These are phyloP conservation scores for Rhagoletis pomonella DNA, from an alignment of 1,140 invertebrate genomes.

Conservation along the genomic window DNA sequence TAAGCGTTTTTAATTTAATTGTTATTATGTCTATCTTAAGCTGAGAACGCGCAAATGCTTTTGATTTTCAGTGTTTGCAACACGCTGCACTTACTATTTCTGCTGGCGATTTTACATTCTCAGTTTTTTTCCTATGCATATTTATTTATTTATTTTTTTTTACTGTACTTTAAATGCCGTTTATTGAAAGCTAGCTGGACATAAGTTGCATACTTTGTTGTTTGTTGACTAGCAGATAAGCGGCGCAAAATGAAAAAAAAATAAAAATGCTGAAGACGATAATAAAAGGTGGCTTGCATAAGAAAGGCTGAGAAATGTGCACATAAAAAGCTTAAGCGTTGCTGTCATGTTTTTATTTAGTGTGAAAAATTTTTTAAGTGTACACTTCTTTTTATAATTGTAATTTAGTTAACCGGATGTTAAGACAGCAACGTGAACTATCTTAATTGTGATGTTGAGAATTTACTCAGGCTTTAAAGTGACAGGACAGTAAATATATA, in stretches of 20 bases:
- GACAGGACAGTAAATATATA: not conserved
- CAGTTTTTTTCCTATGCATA: not conserved
- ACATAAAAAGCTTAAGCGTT: not conserved
- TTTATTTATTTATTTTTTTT: not conserved
- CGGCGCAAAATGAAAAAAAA: not conserved
- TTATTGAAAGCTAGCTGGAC: not conserved
- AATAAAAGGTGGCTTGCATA: not conserved
- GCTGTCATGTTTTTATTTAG: constrained; percentile 28
- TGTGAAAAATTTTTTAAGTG: constrained; percentile 29
- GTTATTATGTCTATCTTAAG: constrained; percentile 49
- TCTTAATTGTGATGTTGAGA: not conserved
- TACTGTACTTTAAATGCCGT: not conserved
- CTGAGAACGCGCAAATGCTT: constrained; percentile 20
- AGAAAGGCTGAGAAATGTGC: not conserved
- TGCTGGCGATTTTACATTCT: not conserved
- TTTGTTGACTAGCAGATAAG: not conserved
- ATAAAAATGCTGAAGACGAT: not conserved
- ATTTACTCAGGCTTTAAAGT: not conserved
- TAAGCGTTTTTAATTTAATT: constrained; percentile 55
- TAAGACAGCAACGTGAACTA: not conserved
- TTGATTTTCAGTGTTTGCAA: constrained; percentile 47
- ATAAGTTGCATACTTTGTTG: not conserved
- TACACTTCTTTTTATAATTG: constrained; percentile 32
- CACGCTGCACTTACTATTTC: not conserved
- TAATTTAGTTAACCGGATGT: constrained; percentile 1